Base-by-base conservation (phyloP, 2,888 invertebrate species). In the Exocentrus adspersus region DNA sequence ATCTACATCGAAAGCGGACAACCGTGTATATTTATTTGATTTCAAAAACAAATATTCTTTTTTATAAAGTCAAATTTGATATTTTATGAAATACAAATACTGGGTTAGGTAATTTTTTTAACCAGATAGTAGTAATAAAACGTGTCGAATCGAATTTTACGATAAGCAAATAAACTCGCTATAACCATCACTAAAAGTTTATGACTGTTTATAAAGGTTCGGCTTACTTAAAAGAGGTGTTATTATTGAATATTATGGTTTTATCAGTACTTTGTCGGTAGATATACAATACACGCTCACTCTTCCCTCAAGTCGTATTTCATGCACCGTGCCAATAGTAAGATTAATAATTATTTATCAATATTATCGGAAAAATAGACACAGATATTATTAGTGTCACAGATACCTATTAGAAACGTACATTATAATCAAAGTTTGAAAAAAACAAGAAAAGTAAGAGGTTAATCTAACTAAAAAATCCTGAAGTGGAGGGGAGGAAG, bases 201-300 rank as follows among this genome's bases (percentile, higher is more conserved):
- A 43, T 43, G 54, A 30, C 43, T 54, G 53, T 54, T 53, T 53
- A 42, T 53, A 53, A 53, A 53, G 37, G 54, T 28, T 54, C 54
- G 43, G 54, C 54, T 20, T 17, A 54, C 43, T 54, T 54, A 17
- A 54, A 54, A 54, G 54, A 37, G 24, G 43, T 24, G 43, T 43
- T 43, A 54, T 43, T 54, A 54, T 54, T 54, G 54, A 43, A 43
- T 54, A 54, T 54, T 28, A 43, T 54, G n/a, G 43, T 54, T 54
- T 37, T 54, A 54, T 54, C 54, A 54, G 54, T n/a, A 16, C 54
- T 54, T 54, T 54, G 54, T 54, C 54, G 54, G 54, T 28, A 54
- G 54, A 43, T 54, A 53, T 37, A 30, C 14, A 43, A 43, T 54
- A 42, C 42, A 21, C 42, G 42, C 42, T 54, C 53, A 42, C 20